Percentiles rank a stretch among this genome's conserved stretches.
These are phyloP conservation scores for Cantharis lateralis DNA, from an alignment of 2,888 invertebrate genomes.

Conservation along the genomic window DNA sequence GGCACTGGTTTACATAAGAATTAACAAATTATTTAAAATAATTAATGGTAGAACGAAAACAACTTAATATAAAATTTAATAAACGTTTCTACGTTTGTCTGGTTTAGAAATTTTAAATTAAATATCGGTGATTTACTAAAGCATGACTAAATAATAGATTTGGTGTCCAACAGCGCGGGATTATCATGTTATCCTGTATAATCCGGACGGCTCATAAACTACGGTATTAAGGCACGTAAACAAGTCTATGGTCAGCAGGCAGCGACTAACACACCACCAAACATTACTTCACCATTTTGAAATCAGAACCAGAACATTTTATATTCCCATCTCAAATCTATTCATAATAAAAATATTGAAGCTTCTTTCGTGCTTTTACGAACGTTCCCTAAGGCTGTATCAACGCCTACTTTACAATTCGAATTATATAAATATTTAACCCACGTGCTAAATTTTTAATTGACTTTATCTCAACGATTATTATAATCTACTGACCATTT, in stretches of 20 bases:
- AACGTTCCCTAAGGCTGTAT: constrained; percentile 13
- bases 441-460: constrained; percentile 40
- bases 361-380: constrained; percentile 9
- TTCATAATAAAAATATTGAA: constrained; percentile 35
- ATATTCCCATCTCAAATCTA: constrained; percentile 16
- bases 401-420: constrained; percentile 21
- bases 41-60: neutral
- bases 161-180: constrained; percentile 36
- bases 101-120: constrained; percentile 29
- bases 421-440: constrained; percentile 29
- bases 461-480: constrained; percentile 38
- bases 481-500: constrained; percentile 34
- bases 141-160: constrained; percentile 35
- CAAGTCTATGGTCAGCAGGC: constrained; percentile 39
- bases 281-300: constrained; percentile 18
- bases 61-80: neutral
- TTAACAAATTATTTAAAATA: neutral
- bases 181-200: constrained; percentile 43
- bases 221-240: constrained; percentile 40
- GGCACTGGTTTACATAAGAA: no score
- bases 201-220: constrained; percentile 42
- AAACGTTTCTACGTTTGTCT: neutral
- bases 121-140: constrained; percentile 36
- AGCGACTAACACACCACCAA: constrained; percentile 22
- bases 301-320: constrained; percentile 12